A percentile compares a stretch with the other conserved stretches of the same genome.
Evolutionary conservation across 2,888 invertebrate species (phyloP).

Genomic region (Trichacis sp.): DNA sequence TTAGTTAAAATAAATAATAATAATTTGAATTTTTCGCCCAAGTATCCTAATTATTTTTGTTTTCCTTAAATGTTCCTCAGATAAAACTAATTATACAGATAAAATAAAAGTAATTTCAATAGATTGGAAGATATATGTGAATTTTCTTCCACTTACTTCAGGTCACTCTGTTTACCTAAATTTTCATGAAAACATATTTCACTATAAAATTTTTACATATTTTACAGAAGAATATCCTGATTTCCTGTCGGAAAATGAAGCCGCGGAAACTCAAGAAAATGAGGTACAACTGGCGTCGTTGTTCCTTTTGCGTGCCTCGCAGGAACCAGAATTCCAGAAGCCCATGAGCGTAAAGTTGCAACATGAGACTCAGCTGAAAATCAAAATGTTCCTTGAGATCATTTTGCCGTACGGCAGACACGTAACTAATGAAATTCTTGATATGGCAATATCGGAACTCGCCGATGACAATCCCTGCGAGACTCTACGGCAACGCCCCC

Average conservation of each 20-base stretch:
- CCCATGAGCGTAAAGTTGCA: constrained; percentile 72
- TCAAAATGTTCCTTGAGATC: constrained; percentile 72
- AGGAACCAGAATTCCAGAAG: constrained; percentile 71
- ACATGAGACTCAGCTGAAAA: constrained; percentile 71
- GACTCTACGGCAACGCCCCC: constrained; percentile 49
- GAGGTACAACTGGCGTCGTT: constrained; percentile 69
- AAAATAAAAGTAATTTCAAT: no score
- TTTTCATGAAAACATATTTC: no score
- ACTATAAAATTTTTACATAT: no score
- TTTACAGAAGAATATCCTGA: constrained; percentile 69
- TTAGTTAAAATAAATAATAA: no score
- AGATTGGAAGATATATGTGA: no score
- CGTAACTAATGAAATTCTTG: constrained; percentile 67
- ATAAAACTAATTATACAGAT: no score
- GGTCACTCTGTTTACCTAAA: no score
- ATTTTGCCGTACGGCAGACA: constrained; percentile 70
- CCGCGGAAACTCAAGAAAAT: constrained; percentile 50
- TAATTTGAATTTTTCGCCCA: no score
- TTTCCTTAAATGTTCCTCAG: no score
- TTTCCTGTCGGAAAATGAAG: constrained; percentile 67
- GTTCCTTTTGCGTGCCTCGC: constrained; percentile 71
- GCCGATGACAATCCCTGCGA: constrained; percentile 39
- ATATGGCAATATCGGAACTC: constrained; percentile 68
- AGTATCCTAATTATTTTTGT: no score
- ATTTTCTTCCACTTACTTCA: no score